Evolutionary conservation across 2,888 invertebrate genomes (phyloP).

Genomic region (Oxyscelio sp.): DNA sequence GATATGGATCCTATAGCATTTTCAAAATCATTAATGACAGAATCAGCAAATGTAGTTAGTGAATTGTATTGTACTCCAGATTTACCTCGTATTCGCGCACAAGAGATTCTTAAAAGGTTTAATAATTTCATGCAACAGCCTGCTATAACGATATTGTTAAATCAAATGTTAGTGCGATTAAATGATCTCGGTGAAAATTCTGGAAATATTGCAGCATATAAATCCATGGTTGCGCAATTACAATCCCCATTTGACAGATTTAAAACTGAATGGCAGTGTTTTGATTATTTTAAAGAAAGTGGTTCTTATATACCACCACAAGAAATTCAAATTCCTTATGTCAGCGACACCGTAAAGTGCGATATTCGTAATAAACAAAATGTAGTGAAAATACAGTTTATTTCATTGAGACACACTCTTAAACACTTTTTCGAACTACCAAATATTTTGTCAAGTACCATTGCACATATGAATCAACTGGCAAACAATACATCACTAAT

Average conservation of each 20-base stretch:
- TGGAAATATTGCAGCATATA: too few relatives aligned
- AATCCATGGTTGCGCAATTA: too few relatives aligned
- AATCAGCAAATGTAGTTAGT: constrained; percentile 9
- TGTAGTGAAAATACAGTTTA: constrained; percentile 14
- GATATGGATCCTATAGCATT: constrained; percentile 14
- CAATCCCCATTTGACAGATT: too few relatives aligned
- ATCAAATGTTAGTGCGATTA: constrained; percentile 18
- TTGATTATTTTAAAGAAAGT: too few relatives aligned
- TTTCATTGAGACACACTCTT: constrained; percentile 30
- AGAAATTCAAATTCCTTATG: too few relatives aligned
- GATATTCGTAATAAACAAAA: constrained; percentile 15
- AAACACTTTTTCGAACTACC: constrained; percentile 44
- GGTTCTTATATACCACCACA: too few relatives aligned
- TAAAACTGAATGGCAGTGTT: too few relatives aligned
- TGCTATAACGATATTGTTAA: constrained; percentile 19
- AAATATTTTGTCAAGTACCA: neutral
- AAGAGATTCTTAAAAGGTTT: constrained; percentile 15
- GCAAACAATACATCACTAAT: constrained; percentile 21
- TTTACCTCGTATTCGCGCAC: constrained; percentile 20
- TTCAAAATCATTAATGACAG: constrained; percentile 9
- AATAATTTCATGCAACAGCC: constrained; percentile 2
- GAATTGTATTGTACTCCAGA: constrained; percentile 13
- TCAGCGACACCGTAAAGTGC: too few relatives aligned
- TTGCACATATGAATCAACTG: constrained; percentile 33
- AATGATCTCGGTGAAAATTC: too few relatives aligned